These are phyloP conservation scores for Trinectes maculatus DNA, from an alignment of 2,113 vertebrate species.

Conservation along the genomic window DNA sequence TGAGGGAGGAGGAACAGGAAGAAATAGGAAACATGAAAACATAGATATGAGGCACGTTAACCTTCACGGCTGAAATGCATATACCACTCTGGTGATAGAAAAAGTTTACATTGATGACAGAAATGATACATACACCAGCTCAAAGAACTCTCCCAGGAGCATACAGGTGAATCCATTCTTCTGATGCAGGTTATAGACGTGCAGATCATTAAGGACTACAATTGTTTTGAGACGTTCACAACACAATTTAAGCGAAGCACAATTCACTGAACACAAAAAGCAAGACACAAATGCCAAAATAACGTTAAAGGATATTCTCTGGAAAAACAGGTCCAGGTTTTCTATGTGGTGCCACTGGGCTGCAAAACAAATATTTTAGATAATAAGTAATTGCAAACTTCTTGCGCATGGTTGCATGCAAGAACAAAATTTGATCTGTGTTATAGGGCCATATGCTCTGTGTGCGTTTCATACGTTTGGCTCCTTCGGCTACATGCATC, in stretches of 20 bases:
- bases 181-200: constrained; percentile 98
- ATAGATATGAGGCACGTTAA: neutral
- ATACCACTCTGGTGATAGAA: neutral
- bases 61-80: neutral
- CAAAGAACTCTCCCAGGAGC: constrained; percentile 96
- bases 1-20: neutral
- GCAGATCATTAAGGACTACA: constrained; percentile 57
- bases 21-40: constrained; percentile 9
- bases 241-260: neutral
- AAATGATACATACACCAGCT: constrained; percentile 89
- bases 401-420: neutral
- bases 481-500: constrained; percentile 93
- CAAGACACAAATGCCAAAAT: neutral
- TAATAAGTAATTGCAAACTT: constrained; percentile 11
- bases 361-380: constrained; percentile 72
- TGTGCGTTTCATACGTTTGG: constrained; percentile 85
- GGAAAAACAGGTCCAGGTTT: constrained; percentile 98
- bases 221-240: neutral
- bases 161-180: constrained; percentile 99
- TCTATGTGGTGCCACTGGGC: constrained; percentile 98
- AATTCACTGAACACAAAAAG: neutral
- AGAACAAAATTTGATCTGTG: neutral
- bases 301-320: constrained; percentile 94
- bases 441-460: neutral
- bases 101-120: neutral